These are phyloP conservation scores for Characodon lateralis DNA, from an alignment of 2,797 vertebrate genomes.

Conservation along the genomic window DNA sequence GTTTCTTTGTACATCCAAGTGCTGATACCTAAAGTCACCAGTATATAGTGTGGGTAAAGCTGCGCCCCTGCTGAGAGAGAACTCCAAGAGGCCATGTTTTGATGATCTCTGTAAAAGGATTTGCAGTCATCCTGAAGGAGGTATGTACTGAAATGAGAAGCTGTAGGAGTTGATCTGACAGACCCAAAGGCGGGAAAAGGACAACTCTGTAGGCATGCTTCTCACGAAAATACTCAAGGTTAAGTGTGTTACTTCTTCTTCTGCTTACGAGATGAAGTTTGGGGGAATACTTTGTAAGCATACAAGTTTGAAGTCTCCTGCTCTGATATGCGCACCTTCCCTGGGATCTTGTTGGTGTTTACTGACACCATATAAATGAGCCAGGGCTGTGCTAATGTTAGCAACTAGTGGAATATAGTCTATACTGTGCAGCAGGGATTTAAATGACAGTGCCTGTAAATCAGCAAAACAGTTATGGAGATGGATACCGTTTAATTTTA, in stretches of 20 bases:
- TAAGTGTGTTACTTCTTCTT: background rate
- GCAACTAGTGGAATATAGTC: background rate
- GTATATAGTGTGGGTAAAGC: background rate
- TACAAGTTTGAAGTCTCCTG: background rate
- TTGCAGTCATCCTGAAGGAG: background rate
- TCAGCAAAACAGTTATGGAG: background rate
- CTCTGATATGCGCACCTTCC: background rate
- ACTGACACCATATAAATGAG: background rate
- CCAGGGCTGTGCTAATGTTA: background rate
- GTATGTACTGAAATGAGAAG: background rate
- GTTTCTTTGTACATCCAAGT: background rate
- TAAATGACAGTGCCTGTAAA: background rate
- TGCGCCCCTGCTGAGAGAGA: background rate
- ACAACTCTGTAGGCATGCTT: background rate
- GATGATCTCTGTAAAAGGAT: constrained; percentile 2
- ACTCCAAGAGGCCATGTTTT: constrained; percentile 1
- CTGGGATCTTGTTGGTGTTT: background rate
- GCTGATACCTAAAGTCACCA: background rate
- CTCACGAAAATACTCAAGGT: background rate
- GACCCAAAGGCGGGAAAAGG: background rate
- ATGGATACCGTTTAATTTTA: background rate
- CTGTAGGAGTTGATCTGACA: background rate
- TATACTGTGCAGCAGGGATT: background rate
- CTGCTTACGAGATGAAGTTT: background rate
- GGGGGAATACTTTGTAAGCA: background rate